phyloP scores from a whole-genome alignment of 2,797 vertebrate genomes.

The Peromyscus nudipes region DNA sequence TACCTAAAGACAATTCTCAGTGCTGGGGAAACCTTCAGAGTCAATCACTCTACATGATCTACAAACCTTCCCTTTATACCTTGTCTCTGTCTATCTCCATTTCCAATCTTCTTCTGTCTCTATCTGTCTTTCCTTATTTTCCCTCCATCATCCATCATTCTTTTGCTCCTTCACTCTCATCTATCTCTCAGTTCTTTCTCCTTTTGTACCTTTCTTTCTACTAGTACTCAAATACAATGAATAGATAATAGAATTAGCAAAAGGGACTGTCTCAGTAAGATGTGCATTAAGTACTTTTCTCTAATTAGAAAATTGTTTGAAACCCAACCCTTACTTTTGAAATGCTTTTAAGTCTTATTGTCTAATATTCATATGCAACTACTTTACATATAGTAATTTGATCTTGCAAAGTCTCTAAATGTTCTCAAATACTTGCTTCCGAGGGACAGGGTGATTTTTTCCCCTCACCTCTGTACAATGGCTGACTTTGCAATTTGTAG shows the following conservation, averaged over 20 bases:
- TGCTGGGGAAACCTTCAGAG: not conserved
- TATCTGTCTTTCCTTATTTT: not conserved
- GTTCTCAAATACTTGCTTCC: not conserved
- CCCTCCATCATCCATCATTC: rapidly evolving
- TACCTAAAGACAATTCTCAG: not conserved
- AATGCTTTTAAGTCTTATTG: not conserved
- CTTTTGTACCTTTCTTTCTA: not conserved
- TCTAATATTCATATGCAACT: not conserved
- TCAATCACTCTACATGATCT: not conserved
- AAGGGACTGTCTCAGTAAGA: not conserved
- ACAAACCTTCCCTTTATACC: not conserved
- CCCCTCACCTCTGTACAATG: not conserved
- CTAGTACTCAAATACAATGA: not conserved
- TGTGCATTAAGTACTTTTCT: not conserved
- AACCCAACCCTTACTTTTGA: not conserved
- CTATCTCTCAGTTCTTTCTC: not conserved
- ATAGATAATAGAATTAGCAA: not conserved
- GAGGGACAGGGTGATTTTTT: not conserved
- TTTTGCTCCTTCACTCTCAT: not conserved
- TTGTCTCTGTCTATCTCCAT: not conserved
- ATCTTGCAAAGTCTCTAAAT: not conserved
- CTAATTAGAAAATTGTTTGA: not conserved
- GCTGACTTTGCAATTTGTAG: not conserved
- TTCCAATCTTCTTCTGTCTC: not conserved
- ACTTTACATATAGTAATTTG: not conserved